A percentile compares a stretch with the other conserved stretches of the same genome.
Conservation (phyloP, 2,888 invertebrate genomes). For the Tenthredo scrophulariae region DNA sequence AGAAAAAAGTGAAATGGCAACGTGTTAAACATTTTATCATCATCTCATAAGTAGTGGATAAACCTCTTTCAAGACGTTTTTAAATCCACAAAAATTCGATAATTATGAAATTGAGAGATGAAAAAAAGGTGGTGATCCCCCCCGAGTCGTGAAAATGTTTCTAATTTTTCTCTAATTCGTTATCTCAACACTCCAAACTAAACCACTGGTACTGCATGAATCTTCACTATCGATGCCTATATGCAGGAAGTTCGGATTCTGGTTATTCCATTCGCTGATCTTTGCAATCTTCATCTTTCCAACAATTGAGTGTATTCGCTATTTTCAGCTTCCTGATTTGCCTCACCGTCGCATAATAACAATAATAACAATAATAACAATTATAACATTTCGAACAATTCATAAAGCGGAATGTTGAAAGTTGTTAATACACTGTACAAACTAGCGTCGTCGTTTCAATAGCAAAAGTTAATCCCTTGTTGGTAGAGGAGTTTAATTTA, state of each 20-base stretch:
- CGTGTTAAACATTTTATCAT: too few relatives aligned
- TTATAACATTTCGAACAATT: conserved; percentile 17
- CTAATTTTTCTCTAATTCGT: not conserved
- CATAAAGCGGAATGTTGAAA: conserved; percentile 39
- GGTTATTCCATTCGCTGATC: not conserved
- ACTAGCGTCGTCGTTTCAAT: conserved; percentile 15
- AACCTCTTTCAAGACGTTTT: not conserved
- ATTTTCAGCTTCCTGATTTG: not conserved
- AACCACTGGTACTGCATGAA: not conserved
- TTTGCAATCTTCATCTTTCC: not conserved
- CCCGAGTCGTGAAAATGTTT: not conserved
- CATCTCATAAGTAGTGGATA: not conserved
- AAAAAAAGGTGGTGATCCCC: not conserved
- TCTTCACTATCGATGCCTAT: not conserved
- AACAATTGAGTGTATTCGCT: not conserved
- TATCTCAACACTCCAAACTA: not conserved
- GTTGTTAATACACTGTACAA: conserved; percentile 32
- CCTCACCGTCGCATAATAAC: not conserved
- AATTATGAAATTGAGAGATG: not conserved
- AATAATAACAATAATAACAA: not conserved
- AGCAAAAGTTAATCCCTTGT: conserved; percentile 49
- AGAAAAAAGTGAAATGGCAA: not conserved
- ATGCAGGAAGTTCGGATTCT: not conserved
- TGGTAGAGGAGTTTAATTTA: conserved; percentile 33
- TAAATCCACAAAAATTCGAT: not conserved